Conservation (phyloP, 2,113 vertebrate genomes). For the Pelvicachromis taeniatus region DNA sequence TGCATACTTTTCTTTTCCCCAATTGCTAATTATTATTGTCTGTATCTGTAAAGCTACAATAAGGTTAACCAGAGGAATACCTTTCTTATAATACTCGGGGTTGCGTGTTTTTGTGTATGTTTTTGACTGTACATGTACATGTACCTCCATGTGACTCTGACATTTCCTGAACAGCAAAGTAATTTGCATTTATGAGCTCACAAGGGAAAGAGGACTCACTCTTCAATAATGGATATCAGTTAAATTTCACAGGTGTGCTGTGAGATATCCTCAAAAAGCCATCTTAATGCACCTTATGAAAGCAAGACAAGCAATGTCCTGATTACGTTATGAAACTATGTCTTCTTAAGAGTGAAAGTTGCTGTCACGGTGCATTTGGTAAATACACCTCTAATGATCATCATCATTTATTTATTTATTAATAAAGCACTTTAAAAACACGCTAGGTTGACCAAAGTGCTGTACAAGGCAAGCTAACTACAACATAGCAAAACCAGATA, state of each 20-base stretch:
- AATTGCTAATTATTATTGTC: not conserved
- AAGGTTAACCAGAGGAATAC: not conserved
- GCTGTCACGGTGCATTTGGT: too few relatives aligned
- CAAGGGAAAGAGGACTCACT: not conserved
- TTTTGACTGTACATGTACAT: not conserved
- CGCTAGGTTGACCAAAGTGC: too few relatives aligned
- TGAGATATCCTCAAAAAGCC: not conserved
- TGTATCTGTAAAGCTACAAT: not conserved
- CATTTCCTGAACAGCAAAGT: not conserved
- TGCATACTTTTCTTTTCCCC: not conserved
- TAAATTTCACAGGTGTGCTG: not conserved
- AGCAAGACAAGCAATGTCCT: fast-evolving
- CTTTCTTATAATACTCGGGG: not conserved
- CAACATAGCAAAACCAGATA: too few relatives aligned
- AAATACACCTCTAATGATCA: too few relatives aligned
- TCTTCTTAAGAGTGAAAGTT: too few relatives aligned
- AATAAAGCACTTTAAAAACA: too few relatives aligned
- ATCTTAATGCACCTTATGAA: not conserved
- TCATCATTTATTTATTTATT: too few relatives aligned
- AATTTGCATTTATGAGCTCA: not conserved
- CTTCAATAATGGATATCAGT: not conserved
- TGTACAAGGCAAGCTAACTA: too few relatives aligned
- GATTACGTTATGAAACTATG: too few relatives aligned
- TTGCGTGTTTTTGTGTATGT: not conserved
- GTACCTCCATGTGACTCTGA: not conserved